Evolutionary conservation across 53 echinoderm and acorn worm genomes (phyloP), one percentile per base, ranked within the genome.

Genomic region (Paracentrotus lividus): DNA sequence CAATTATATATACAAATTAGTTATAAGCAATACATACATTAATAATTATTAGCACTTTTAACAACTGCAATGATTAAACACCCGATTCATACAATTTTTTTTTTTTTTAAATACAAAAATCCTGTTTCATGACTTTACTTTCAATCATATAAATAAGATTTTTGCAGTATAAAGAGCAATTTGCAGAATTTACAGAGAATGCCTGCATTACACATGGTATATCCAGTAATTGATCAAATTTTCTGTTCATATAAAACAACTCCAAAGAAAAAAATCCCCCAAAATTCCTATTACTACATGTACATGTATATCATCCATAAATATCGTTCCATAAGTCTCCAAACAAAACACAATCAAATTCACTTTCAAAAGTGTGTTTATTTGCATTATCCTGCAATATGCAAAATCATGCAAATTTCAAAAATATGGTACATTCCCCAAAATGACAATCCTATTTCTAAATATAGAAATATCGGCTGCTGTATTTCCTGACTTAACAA

Each of bases 1-100:
- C 26, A 45, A 12, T 81, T 81, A 77, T 77, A n/a, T 47, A 81
- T 42, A 81, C 9, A 78, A 44, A 64, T 64, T 64, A 29, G 40
- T 38, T 5, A 18, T 72, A 12, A n/a, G 38, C 20, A 72, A 36
- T 21, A 40, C 36, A 72, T 40, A 72, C 38, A 38, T 40, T 72
- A 0, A 0, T 38, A 72, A 72, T 0, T n/a, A n/a, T n/a, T n/a
- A n/a, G n/a, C n/a, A n/a, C n/a, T n/a, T n/a, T n/a, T n/a, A 40
- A 72, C 36, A 14, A 18, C 21, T 12, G 16, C 2, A 69, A 69
- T 0, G 29, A 38, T 36, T 34, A 69, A 18, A 36, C 38, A 38
- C 2, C 38, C 3, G 38, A 40, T 4, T 4, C 15, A 64, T 26
- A 26, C 6, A 64, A 2, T 59, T 59, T 59, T n/a, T 59, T 59